A percentile compares a stretch with the other conserved stretches of the same genome.
Evolutionary conservation across 1,140 invertebrate species (phyloP).

Genomic region (Heliconius congener): DNA sequence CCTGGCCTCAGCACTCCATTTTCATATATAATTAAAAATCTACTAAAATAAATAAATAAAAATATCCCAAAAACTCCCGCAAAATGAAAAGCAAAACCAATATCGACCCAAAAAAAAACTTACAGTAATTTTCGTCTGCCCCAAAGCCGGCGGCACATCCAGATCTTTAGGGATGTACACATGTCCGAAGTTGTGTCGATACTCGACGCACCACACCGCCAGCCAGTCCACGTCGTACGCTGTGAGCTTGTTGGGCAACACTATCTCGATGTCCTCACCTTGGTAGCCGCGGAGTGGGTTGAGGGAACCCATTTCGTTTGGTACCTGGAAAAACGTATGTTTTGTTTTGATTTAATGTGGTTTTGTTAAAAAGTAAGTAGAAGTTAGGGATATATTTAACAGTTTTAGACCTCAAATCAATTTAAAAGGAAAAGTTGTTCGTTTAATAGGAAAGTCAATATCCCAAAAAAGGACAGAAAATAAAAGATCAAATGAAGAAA

Average conservation of each 20-base stretch:
- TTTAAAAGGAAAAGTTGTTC: too few species aligned
- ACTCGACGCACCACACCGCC: conserved; percentile 93
- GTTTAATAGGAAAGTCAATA: too few species aligned
- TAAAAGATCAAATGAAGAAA: too few species aligned
- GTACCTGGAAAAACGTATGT: conserved; percentile 82
- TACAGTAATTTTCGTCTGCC: conserved; percentile 94
- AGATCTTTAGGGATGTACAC: conserved; percentile 93
- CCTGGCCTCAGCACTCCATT: too few species aligned
- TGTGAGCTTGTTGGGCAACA: conserved; percentile 91
- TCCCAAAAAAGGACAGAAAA: too few species aligned
- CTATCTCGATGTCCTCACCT: conserved; percentile 94
- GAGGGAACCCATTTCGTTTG: conserved; percentile 92
- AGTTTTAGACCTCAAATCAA: not conserved
- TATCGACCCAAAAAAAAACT: conserved; percentile 60
- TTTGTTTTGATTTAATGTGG: not conserved
- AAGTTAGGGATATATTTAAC: too few species aligned
- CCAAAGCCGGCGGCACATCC: conserved; percentile 93
- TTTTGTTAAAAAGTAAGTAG: not conserved
- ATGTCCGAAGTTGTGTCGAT: conserved; percentile 94
- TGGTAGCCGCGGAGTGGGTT: conserved; percentile 91
- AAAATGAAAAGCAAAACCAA: not conserved
- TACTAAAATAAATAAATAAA: too few species aligned
- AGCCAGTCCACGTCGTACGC: conserved; percentile 96
- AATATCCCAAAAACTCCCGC: too few species aligned
- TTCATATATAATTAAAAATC: too few species aligned